Evolutionary conservation across 2,113 vertebrate species (phyloP).

Genomic region (Microtus richardsoni): DNA sequence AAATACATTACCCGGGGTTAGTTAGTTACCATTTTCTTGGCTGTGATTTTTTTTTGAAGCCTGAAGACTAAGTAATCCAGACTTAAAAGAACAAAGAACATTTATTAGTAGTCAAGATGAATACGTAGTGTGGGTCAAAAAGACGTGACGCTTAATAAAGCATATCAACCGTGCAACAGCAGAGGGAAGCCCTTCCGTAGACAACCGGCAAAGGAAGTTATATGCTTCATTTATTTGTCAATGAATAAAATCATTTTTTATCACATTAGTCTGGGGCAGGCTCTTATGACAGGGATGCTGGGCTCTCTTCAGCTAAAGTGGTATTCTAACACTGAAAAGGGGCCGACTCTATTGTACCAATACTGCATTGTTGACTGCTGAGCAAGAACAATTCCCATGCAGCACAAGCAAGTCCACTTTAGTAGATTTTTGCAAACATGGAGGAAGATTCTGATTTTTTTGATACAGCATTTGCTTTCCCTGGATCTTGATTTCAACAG

Average conservation of each 20-base stretch:
- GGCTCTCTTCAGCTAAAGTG: neutral
- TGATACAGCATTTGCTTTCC: neutral
- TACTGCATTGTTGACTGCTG: neutral
- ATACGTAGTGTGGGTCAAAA: neutral
- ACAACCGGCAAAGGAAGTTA: neutral
- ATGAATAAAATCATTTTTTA: constrained; percentile 50
- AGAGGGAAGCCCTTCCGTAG: neutral
- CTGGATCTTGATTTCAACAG: constrained; percentile 39
- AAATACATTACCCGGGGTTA: constrained; percentile 25
- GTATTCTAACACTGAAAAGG: neutral
- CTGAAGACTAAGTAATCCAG: constrained; percentile 12
- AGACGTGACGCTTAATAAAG: constrained; percentile 36
- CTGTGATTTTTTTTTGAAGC: constrained; percentile 26
- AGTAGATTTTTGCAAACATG: constrained; percentile 26
- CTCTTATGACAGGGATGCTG: neutral
- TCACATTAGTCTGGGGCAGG: neutral
- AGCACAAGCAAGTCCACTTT: neutral
- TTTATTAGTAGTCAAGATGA: constrained; percentile 18
- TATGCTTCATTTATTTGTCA: constrained; percentile 41
- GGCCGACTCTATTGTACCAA: neutral
- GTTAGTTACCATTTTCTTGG: constrained; percentile 55
- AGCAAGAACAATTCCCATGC: neutral
- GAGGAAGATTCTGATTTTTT: constrained; percentile 32
- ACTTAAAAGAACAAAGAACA: constrained; percentile 31
- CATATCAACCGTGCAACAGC: neutral